Evolutionary conservation across 2,113 vertebrate genomes (phyloP).

Genomic region (Paradisaea rubra): DNA sequence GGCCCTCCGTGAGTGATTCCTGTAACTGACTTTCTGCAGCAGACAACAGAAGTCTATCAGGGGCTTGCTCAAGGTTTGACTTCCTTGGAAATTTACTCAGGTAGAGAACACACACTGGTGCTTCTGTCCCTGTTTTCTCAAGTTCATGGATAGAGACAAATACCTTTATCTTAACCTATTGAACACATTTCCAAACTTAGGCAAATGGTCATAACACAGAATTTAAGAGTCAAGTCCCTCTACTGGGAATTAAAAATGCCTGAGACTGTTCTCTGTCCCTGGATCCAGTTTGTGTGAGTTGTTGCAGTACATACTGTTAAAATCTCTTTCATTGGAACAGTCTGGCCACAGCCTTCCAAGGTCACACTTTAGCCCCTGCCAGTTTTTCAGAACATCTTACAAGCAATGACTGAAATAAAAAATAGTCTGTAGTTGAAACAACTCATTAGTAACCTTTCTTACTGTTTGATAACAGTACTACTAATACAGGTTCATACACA

Average conservation of each 20-base stretch:
- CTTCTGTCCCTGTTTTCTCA: not conserved
- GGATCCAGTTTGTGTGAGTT: not conserved
- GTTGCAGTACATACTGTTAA: not conserved
- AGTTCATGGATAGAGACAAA: not conserved
- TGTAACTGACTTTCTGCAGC: not conserved
- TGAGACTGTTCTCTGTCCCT: not conserved
- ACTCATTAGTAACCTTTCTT: not conserved
- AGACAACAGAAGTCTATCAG: not conserved
- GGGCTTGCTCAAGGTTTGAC: not conserved
- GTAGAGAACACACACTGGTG: not conserved
- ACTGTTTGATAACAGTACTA: not conserved
- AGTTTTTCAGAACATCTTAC: not conserved
- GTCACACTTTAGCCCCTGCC: not conserved
- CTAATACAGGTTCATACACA: not conserved
- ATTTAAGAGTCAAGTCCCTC: not conserved
- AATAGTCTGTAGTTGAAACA: not conserved
- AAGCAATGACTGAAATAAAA: not conserved
- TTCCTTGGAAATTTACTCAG: not conserved
- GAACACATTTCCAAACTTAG: not conserved
- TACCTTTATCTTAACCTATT: not conserved
- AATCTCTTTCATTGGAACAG: not conserved
- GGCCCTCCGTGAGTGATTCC: not conserved
- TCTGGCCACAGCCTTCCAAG: not conserved
- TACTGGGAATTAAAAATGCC: not conserved
- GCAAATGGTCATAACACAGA: not conserved